A percentile compares a stretch with the other conserved stretches of the same genome.
phyloP scores from a whole-genome alignment of 2,113 vertebrate genomes.

The Sander lucioperca region DNA sequence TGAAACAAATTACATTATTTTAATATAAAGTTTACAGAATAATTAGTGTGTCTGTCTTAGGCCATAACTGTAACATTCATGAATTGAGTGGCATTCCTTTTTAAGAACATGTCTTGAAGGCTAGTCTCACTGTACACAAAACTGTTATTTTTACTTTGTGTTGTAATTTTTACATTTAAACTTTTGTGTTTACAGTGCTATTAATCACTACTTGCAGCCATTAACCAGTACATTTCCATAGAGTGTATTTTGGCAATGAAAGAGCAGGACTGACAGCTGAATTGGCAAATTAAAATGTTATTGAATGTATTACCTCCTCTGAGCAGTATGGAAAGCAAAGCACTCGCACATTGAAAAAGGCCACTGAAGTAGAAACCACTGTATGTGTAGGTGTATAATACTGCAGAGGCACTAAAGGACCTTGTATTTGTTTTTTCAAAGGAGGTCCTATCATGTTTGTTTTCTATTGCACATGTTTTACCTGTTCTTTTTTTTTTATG shows the following conservation, averaged over 20 bases:
- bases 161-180: constrained; percentile 47
- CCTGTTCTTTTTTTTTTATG: constrained; percentile 17
- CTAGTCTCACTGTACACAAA: constrained; percentile 27
- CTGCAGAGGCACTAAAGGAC: constrained; percentile 80
- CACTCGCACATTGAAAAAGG: constrained; percentile 85
- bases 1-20: constrained; percentile 18
- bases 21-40: constrained; percentile 22
- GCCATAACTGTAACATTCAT: constrained; percentile 28
- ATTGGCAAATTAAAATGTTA: constrained; percentile 85
- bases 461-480: constrained; percentile 52
- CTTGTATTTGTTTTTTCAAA: constrained; percentile 55
- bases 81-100: constrained; percentile 62
- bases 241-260: constrained; percentile 69
- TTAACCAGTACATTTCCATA: constrained; percentile 44
- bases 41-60: constrained; percentile 19
- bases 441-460: constrained; percentile 33
- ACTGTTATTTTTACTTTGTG: constrained; percentile 13
- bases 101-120: constrained; percentile 49
- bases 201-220: constrained; percentile 48
- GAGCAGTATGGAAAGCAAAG: constrained; percentile 84
- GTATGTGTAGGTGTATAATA: constrained; percentile 51
- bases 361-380: constrained; percentile 65
- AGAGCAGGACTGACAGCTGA: constrained; percentile 82
- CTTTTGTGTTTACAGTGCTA: constrained; percentile 38
- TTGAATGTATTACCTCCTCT: constrained; percentile 88